Conservation (phyloP, 2,888 invertebrate genomes). For the Tyria jacobaeae region DNA sequence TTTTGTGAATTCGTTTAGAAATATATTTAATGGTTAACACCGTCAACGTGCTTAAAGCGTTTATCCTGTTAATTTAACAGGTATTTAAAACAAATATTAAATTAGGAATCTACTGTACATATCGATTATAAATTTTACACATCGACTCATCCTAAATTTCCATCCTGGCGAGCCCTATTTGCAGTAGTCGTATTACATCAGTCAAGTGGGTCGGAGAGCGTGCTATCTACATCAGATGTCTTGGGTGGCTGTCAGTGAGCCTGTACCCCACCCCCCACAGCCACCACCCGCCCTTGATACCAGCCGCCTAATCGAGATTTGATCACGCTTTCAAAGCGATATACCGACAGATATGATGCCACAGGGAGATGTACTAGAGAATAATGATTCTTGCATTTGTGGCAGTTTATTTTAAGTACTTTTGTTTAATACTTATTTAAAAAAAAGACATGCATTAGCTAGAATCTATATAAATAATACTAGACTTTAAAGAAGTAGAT, state of each 20-base stretch:
- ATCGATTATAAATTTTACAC: not conserved
- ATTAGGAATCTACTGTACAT: not conserved
- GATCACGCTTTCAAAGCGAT: slow-evolving; percentile 35
- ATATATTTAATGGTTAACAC: too few relatives aligned
- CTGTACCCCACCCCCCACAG: not conserved
- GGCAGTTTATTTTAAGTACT: not conserved
- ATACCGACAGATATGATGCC: slow-evolving; percentile 17
- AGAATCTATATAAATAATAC: too few relatives aligned
- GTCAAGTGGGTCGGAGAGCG: slow-evolving; percentile 15
- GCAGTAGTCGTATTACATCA: slow-evolving; percentile 16
- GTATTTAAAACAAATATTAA: too few relatives aligned
- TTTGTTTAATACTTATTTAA: not conserved
- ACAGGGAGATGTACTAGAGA: not conserved
- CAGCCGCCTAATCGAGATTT: slow-evolving; percentile 28
- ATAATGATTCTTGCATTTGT: not conserved
- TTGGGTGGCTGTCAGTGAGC: slow-evolving; percentile 14
- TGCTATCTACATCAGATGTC: slow-evolving; percentile 34
- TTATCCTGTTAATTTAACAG: too few relatives aligned
- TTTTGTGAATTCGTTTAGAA: too few relatives aligned
- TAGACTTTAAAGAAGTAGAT: too few relatives aligned
- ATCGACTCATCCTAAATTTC: not conserved
- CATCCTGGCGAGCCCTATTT: slow-evolving; percentile 4
- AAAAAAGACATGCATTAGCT: too few relatives aligned
- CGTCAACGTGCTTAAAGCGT: too few relatives aligned
- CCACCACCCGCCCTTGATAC: slow-evolving; percentile 13